Base-by-base conservation (phyloP, 2,797 vertebrate genomes). In the Dermochelys coriacea region DNA sequence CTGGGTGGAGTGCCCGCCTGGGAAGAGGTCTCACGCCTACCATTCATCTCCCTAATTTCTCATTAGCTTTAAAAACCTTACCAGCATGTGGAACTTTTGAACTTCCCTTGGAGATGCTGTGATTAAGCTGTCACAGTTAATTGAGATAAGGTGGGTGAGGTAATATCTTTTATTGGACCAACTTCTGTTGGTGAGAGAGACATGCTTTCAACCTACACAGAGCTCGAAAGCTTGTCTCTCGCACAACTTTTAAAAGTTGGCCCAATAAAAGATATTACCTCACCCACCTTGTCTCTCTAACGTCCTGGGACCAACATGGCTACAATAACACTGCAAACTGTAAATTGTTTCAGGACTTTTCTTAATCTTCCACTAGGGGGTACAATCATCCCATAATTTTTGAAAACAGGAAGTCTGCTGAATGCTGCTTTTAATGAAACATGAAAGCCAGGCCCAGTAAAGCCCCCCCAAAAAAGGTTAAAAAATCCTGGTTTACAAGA, bases 351-450 rank as follows among this genome's bases (percentile, higher is more conserved):
- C 41, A 0, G 0, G 37, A 55, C 29, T 87, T 89, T 86, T 86
- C 51, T 45, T 16, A 27, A 50, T 88, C 85, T 84, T 96, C 97
- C 97, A 50, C 97, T 97, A 97, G 97, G 96, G 97, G 97, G 97
- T 96, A 95, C 91, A 89, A 95, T 77, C 74, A 87, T 52, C 93
- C 82, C 5, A 10, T 95, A 78, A 93, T 16, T 86, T 87, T 94
- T 90, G 16, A 41, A 12, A 31, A 92, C 27, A 82, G 83, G 92
- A 97, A 87, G 91, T 91, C 94, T 95, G 91, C 82, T 37, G 49
- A 95, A 85, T 10, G 6, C 79, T 95, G 86, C 75, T 91, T 61
- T 96, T 97, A 84, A 95, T 94, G 96, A 96, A 97, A 97, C 95
- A 82, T 93, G 93, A 97, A 93, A 88, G 87, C 96, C 97, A 96